Evolutionary conservation across 1,140 invertebrate genomes (phyloP).

Genomic region (Brachionus sp.): DNA sequence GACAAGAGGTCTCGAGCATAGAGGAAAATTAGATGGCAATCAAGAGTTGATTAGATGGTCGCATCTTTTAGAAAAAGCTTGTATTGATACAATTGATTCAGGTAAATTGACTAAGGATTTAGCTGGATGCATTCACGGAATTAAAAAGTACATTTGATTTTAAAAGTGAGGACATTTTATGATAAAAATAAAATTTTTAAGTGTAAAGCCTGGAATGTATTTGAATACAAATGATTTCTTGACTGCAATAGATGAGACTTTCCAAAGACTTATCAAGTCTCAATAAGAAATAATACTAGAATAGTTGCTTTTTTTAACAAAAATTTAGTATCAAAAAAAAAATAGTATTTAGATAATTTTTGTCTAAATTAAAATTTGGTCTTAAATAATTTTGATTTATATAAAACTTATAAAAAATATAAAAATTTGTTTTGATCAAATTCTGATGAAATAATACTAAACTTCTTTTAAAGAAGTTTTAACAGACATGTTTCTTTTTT

Average conservation of each 20-base stretch:
- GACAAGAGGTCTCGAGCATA: slow-evolving; percentile 82
- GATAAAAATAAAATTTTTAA: slow-evolving; percentile 48
- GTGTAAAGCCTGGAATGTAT: slow-evolving; percentile 58
- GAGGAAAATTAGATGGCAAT: slow-evolving; percentile 89
- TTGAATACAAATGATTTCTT: slow-evolving; percentile 60
- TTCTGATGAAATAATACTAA: background rate
- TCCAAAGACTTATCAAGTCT: slow-evolving; percentile 52
- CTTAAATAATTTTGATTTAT: no score
- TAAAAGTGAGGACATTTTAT: background rate
- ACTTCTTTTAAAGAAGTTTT: no score
- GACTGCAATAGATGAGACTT: slow-evolving; percentile 53
- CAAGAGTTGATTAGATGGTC: slow-evolving; percentile 64
- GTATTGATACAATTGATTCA: slow-evolving; percentile 85
- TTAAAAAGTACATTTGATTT: slow-evolving; percentile 56
- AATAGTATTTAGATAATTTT: background rate
- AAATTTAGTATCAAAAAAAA: background rate
- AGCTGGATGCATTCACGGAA: slow-evolving; percentile 93
- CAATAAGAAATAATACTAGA: slow-evolving; percentile 58
- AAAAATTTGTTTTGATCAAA: background rate
- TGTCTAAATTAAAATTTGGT: background rate
- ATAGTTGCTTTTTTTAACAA: background rate
- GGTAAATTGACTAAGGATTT: slow-evolving; percentile 97
- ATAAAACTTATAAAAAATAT: background rate
- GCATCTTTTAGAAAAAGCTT: slow-evolving; percentile 69
- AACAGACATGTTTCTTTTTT: no score